Percentiles rank a stretch among this genome's conserved stretches.
Conservation (phyloP, 2,888 invertebrate genomes). For the Phorcus lineatus region DNA sequence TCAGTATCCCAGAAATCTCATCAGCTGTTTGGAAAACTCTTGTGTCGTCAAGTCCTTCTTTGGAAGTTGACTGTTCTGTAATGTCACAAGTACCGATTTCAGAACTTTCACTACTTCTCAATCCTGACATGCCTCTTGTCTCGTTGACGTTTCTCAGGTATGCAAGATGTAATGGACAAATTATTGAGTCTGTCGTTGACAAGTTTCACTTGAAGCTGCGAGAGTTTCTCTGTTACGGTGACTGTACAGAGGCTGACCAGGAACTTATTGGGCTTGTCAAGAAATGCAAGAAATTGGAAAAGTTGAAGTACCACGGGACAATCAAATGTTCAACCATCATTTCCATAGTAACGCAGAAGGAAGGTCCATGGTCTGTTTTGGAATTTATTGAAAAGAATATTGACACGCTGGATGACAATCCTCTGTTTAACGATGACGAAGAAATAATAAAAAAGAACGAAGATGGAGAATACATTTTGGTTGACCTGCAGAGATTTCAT, state of each 20-base stretch:
- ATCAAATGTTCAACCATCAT: constrained; percentile 48
- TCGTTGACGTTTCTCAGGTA: constrained; percentile 55
- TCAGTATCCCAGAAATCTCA: constrained; percentile 51
- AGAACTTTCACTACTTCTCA: constrained; percentile 56
- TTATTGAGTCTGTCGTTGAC: constrained; percentile 48
- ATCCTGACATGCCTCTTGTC: constrained; percentile 59
- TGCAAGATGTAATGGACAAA: constrained; percentile 48
- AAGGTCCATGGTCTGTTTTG: constrained; percentile 49
- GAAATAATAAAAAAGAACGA: constrained; percentile 49
- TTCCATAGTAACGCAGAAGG: constrained; percentile 46
- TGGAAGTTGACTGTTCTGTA: constrained; percentile 56
- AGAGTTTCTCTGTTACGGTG: constrained; percentile 54
- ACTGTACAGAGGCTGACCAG: constrained; percentile 48
- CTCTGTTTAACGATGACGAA: constrained; percentile 49
- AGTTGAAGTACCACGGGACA: constrained; percentile 55
- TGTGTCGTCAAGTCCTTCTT: constrained; percentile 45
- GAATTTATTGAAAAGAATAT: constrained; percentile 51
- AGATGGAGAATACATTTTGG: constrained; percentile 47
- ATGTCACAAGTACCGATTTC: constrained; percentile 53
- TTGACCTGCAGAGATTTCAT: constrained; percentile 43
- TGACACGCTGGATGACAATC: constrained; percentile 37
- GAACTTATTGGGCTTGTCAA: constrained; percentile 47
- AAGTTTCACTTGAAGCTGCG: constrained; percentile 50
- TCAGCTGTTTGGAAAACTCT: constrained; percentile 54
- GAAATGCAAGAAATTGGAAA: constrained; percentile 46